Evolutionary conservation across 2,113 vertebrate genomes (phyloP).

Genomic region (Chinchilla lanigera): DNA sequence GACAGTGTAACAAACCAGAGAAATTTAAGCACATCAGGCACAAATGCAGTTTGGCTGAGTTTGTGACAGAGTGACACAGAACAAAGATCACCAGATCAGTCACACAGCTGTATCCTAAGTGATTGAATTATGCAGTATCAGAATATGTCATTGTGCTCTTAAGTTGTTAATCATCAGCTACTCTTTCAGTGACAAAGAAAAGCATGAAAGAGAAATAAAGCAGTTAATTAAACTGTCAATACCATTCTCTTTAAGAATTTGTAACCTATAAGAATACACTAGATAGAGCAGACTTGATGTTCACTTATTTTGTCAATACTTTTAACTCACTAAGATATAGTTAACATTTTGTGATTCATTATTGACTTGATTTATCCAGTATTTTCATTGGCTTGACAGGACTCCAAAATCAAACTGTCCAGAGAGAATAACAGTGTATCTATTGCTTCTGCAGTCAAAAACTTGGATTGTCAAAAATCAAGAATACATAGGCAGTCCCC

Average conservation of each 20-base stretch:
- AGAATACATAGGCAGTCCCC: slow-evolving; percentile 28
- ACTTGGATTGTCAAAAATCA: slow-evolving; percentile 80
- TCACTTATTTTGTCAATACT: slow-evolving; percentile 80
- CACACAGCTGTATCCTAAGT: not conserved
- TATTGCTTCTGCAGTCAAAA: slow-evolving; percentile 77
- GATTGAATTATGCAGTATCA: slow-evolving; percentile 3
- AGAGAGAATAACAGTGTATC: slow-evolving; percentile 74
- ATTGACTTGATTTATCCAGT: slow-evolving; percentile 83
- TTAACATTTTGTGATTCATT: slow-evolving; percentile 81
- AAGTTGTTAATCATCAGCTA: slow-evolving; percentile 27
- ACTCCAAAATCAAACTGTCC: slow-evolving; percentile 85
- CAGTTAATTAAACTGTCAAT: slow-evolving; percentile 80
- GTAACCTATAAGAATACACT: slow-evolving; percentile 61
- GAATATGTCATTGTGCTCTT: slow-evolving; percentile 43
- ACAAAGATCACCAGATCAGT: slow-evolving; percentile 28
- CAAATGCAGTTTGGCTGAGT: slow-evolving; percentile 49
- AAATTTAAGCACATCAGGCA: slow-evolving; percentile 46
- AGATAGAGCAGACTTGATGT: slow-evolving; percentile 72
- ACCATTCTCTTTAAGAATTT: slow-evolving; percentile 75
- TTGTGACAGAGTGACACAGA: not conserved
- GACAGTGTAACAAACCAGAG: slow-evolving; percentile 22
- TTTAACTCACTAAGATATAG: slow-evolving; percentile 78
- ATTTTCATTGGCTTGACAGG: slow-evolving; percentile 81
- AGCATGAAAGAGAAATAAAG: slow-evolving; percentile 70
- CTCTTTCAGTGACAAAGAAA: slow-evolving; percentile 75